Evolutionary conservation across 2,113 vertebrate species (phyloP).

Genomic region (Scopus umbretta): DNA sequence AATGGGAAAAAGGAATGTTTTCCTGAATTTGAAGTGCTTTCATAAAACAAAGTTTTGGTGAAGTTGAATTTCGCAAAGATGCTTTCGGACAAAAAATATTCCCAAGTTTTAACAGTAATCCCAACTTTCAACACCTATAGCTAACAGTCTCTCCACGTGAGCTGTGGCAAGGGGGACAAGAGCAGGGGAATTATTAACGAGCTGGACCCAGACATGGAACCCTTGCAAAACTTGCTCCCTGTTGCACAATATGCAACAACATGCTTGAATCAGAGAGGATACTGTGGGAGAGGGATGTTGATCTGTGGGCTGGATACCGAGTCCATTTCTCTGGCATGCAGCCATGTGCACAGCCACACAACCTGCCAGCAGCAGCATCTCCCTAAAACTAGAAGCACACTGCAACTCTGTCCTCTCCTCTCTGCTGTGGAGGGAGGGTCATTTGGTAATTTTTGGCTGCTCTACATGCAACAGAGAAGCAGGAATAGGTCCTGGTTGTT

Average conservation of each 20-base stretch:
- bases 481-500: neutral
- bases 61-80: neutral
- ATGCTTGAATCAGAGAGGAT: neutral
- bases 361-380: neutral
- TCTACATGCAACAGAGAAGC: neutral
- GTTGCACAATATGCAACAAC: neutral
- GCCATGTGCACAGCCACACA: fast-evolving
- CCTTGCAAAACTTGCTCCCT: neutral
- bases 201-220: neutral
- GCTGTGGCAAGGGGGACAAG: neutral
- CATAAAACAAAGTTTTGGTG: neutral
- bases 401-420: neutral
- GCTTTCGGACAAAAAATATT: neutral
- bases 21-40: neutral
- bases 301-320: neutral
- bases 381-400: fast-evolving
- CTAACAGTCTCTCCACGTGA: neutral
- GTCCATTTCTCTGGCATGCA: neutral
- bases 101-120: neutral
- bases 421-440: neutral
- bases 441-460: neutral
- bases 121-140: neutral
- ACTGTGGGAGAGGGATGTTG: neutral
- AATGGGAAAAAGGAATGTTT: neutral
- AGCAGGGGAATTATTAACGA: neutral